Evolutionary conservation across 2,797 vertebrate genomes (phyloP).

Genomic region (Anableps anableps): DNA sequence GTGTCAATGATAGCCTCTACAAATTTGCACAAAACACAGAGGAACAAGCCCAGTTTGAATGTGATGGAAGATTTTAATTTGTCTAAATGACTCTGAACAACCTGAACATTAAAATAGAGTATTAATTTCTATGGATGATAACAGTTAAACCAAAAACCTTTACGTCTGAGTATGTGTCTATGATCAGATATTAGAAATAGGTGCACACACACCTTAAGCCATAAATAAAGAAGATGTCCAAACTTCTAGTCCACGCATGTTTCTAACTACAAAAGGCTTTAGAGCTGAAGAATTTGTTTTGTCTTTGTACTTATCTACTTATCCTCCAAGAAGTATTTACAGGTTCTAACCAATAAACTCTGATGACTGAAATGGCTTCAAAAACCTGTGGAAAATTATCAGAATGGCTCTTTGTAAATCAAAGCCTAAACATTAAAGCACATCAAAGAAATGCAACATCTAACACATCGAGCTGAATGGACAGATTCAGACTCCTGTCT

Average conservation of each 20-base stretch:
- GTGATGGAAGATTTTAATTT: neutral
- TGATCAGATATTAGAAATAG: neutral
- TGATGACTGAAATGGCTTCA: conserved; percentile 36
- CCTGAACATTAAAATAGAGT: neutral
- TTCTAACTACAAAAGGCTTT: conserved; percentile 49
- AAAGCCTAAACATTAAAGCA: conserved; percentile 57
- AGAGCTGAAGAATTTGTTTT: conserved; percentile 44
- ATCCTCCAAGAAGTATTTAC: conserved; percentile 31
- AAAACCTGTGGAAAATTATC: conserved; percentile 54
- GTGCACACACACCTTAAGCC: neutral
- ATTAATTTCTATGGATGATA: neutral
- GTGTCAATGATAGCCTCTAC: neutral
- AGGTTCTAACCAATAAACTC: conserved; percentile 22
- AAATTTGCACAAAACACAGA: neutral
- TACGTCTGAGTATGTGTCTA: neutral
- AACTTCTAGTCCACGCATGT: neutral
- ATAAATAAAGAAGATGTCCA: neutral
- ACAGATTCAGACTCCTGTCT: conserved; percentile 55
- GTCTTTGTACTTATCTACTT: conserved; percentile 48
- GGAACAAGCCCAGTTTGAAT: neutral
- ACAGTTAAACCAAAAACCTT: neutral
- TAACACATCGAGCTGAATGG: conserved; percentile 42
- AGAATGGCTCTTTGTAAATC: conserved; percentile 63
- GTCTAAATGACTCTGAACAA: neutral
- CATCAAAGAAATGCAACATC: conserved; percentile 66